Evolutionary conservation across 1,140 invertebrate species (phyloP), one percentile per base, ranked within the genome.

Genomic region (Brachionus paranguensis): DNA sequence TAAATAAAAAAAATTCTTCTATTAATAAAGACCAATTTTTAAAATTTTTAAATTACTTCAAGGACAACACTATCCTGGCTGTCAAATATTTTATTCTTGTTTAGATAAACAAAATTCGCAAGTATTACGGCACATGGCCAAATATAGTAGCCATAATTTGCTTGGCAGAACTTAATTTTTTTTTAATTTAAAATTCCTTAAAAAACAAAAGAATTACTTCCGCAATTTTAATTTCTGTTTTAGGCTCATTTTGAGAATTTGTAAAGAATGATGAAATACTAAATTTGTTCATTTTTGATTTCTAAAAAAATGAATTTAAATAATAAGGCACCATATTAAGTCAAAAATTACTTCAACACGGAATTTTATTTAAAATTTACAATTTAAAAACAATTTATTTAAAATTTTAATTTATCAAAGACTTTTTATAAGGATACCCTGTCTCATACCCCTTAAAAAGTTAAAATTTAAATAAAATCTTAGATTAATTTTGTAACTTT

Each of bases 141-240:
- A 24, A 76, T 76, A 27, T 76, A 76, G 24, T 76, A 76, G 8
- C 72, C 72, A 76, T 76, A 76, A 29, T 76, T 50, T 47, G 47
- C 72, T 76, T 76, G n/a, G 27, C 72, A 76, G 3, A 76, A 47
- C 72, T 76, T 12, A 76, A 50, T 50, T 50, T 50, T 20, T 10
- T 10, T 29, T 50, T 50, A 29, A 50, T 29, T 50, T 24, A 1
- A 47, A 45, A 74, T 7, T 8, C 10, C 17, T 70, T 14, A 37
- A 70, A 74, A 17, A 17, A 8, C 3, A 43, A 43, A 2, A 12
- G 11, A 74, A 14, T 24, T 76, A 76, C 72, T 76, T 76, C 72
- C 14, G 72, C 45, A 27, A 76, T 76, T 76, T 47, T 76, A 27
- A 76, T 76, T 76, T 50, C 43, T 50, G 5, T 29, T 37, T 45